Evolutionary conservation across 2,113 vertebrate genomes (phyloP).

Genomic region (Oophaga pumilio): DNA sequence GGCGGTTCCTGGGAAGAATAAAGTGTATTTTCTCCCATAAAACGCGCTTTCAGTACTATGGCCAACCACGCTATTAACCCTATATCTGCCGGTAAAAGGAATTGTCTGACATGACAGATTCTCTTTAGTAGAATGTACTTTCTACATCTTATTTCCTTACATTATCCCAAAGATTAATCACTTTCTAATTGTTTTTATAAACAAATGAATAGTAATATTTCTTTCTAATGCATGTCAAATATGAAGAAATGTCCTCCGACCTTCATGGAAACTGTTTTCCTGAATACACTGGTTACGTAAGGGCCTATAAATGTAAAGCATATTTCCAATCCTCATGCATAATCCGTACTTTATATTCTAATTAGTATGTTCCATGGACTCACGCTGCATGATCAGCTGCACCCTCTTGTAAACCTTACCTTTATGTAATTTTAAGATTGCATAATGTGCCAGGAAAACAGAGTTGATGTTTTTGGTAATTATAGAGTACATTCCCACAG

Average conservation of each 20-base stretch:
- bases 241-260: neutral
- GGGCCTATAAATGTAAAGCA: constrained; percentile 14
- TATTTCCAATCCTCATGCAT: neutral
- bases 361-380: constrained; percentile 28
- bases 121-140: no score
- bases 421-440: neutral
- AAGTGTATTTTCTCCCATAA: no score
- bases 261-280: neutral
- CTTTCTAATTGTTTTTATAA: neutral
- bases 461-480: neutral
- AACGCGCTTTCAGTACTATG: no score
- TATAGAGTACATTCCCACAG: neutral
- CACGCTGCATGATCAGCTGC: neutral
- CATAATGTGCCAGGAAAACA: neutral
- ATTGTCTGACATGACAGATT: no score
- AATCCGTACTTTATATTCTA: constrained; percentile 30
- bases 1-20: no score
- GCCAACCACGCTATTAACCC: no score
- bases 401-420: neutral
- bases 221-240: neutral
- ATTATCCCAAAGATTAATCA: neutral
- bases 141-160: neutral
- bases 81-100: no score
- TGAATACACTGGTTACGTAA: constrained; percentile 11
- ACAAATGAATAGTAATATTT: neutral